A percentile compares a stretch with the other conserved stretches of the same genome.
Conservation (phyloP, 1,140 invertebrate species). For the Listronotus bonariensis region DNA sequence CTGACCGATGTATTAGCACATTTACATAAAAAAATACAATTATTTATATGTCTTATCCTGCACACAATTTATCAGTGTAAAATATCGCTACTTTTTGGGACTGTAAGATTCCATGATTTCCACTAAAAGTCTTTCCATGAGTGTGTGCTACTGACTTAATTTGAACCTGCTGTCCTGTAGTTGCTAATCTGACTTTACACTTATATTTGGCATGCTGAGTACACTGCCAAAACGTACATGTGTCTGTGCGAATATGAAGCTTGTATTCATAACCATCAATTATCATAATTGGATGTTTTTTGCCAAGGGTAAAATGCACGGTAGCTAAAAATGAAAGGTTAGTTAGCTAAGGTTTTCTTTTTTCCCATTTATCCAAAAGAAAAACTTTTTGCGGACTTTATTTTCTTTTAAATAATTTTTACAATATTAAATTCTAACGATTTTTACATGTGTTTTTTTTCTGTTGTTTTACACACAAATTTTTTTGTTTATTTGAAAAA, state of each 20-base stretch:
- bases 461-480: too few relatives aligned
- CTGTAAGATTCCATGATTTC: background rate
- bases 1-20: too few relatives aligned
- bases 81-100: background rate
- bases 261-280: conserved; percentile 40
- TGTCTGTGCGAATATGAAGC: conserved; percentile 25
- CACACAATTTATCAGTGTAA: conserved; percentile 3
- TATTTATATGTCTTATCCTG: too few relatives aligned
- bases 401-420: too few relatives aligned
- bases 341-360: too few relatives aligned
- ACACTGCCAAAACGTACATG: conserved; percentile 42
- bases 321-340: conserved; percentile 28
- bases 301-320: conserved; percentile 38
- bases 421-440: too few relatives aligned
- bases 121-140: conserved; percentile 29
- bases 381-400: too few relatives aligned
- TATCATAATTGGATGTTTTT: conserved; percentile 40
- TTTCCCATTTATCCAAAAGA: too few relatives aligned
- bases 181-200: conserved; percentile 41
- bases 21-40: too few relatives aligned
- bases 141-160: conserved; percentile 36
- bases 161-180: conserved; percentile 29
- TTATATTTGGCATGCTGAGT: conserved; percentile 33
- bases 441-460: too few relatives aligned
- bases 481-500: too few relatives aligned